Evolutionary conservation across 2,797 vertebrate genomes (phyloP).

Genomic region (Anguilla obscura): DNA sequence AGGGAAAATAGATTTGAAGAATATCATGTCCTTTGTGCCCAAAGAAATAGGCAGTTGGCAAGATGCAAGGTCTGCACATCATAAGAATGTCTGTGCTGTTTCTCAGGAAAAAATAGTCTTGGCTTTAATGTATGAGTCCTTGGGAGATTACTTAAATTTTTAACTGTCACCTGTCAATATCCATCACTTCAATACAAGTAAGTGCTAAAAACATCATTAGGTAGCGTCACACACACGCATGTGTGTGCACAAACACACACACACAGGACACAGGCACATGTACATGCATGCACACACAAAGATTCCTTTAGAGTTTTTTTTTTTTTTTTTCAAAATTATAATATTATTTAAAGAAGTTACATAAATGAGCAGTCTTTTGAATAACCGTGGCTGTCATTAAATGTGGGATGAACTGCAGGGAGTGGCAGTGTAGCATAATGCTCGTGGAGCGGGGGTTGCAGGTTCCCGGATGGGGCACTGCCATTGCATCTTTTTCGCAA

Average conservation of each 20-base stretch:
- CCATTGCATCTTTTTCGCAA: too few species aligned
- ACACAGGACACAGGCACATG: too few species aligned
- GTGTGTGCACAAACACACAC: neutral
- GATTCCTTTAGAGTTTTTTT: neutral
- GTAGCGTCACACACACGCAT: neutral
- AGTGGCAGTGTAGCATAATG: too few species aligned
- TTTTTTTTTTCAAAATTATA: too few species aligned
- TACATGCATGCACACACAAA: neutral
- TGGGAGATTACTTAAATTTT: neutral
- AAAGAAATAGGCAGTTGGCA: neutral
- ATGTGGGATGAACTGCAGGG: neutral
- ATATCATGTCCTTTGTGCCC: neutral
- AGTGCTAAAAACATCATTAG: neutral
- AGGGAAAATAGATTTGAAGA: neutral
- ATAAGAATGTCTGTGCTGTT: neutral
- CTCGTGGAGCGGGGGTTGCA: too few species aligned
- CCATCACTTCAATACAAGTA: neutral
- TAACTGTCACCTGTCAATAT: neutral
- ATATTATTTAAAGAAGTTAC: neutral
- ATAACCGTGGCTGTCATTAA: neutral
- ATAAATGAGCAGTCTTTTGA: neutral
- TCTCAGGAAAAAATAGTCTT: neutral
- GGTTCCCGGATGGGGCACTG: too few species aligned
- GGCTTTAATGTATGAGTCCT: neutral
- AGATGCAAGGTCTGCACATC: neutral